phyloP scores from a whole-genome alignment of 2,797 vertebrate genomes.

The Hafferia zeledoni region DNA sequence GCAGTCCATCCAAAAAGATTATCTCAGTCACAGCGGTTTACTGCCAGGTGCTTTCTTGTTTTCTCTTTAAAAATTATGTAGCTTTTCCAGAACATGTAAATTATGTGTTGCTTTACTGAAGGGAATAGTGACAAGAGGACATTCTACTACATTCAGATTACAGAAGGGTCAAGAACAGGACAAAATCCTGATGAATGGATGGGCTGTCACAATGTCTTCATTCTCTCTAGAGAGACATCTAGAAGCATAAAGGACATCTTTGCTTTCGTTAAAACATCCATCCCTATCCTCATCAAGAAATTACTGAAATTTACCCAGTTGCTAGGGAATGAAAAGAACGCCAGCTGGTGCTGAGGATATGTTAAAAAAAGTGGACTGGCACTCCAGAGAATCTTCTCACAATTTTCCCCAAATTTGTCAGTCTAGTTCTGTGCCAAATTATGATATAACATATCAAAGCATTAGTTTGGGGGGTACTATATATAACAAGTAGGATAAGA shows the following conservation, averaged over 20 bases:
- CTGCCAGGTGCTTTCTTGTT: not conserved
- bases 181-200: not conserved
- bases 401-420: constrained; percentile 44
- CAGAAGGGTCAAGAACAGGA: not conserved
- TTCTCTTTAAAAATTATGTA: not conserved
- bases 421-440: constrained; percentile 36
- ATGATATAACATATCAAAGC: constrained; percentile 30
- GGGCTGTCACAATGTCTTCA: not conserved
- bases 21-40: not conserved
- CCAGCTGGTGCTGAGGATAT: constrained; percentile 62
- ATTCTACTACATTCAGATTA: not conserved
- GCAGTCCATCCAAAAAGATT: not conserved
- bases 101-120: not conserved
- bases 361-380: constrained; percentile 59
- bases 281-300: not conserved
- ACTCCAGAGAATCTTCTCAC: constrained; percentile 53
- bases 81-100: not conserved
- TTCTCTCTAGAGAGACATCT: not conserved
- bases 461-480: constrained; percentile 24
- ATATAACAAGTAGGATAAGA: constrained; percentile 30
- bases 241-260: not conserved
- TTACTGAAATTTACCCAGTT: constrained; percentile 54
- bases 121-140: not conserved
- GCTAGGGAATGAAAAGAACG: constrained; percentile 54
- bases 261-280: not conserved